A percentile compares a stretch with the other conserved stretches of the same genome.
Evolutionary conservation across 2,797 vertebrate genomes (phyloP).

Genomic region (Agapornis canus): DNA sequence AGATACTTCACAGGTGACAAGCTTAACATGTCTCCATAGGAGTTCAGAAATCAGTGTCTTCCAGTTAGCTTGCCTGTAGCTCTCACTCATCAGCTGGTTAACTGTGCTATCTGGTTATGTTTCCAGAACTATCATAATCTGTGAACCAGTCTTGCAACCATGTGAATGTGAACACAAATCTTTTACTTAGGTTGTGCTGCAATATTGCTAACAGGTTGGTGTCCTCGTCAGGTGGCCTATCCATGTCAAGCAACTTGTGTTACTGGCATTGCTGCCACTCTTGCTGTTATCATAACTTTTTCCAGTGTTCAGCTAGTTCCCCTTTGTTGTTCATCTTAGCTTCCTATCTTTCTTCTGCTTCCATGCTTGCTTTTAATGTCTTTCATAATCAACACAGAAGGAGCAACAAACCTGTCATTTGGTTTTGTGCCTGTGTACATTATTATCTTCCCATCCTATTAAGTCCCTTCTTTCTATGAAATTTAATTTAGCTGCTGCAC

Average conservation of each 20-base stretch:
- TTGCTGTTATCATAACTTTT: not conserved
- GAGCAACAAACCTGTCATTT: not conserved
- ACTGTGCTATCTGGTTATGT: not conserved
- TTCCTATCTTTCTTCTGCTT: not conserved
- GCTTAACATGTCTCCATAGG: not conserved
- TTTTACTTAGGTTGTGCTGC: not conserved
- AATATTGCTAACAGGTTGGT: rapidly evolving
- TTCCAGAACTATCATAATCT: not conserved
- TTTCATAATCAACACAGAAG: not conserved
- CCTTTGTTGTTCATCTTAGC: not conserved
- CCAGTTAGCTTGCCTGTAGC: not conserved
- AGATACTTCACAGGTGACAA: not conserved
- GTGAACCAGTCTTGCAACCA: not conserved
- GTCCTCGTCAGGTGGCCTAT: not conserved
- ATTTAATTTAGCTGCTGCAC: constrained; percentile 6
- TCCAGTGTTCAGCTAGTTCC: not conserved
- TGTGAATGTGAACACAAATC: not conserved
- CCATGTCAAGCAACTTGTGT: not conserved
- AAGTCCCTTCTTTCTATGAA: not conserved
- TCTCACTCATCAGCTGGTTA: not conserved
- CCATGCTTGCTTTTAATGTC: not conserved
- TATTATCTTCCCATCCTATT: not conserved
- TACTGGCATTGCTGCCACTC: not conserved
- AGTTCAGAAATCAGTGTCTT: not conserved
- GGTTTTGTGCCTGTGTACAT: not conserved